Evolutionary conservation across 2,888 invertebrate species (phyloP), one percentile per base, ranked within the genome.

Genomic region (Tolmerus cingulatus): DNA sequence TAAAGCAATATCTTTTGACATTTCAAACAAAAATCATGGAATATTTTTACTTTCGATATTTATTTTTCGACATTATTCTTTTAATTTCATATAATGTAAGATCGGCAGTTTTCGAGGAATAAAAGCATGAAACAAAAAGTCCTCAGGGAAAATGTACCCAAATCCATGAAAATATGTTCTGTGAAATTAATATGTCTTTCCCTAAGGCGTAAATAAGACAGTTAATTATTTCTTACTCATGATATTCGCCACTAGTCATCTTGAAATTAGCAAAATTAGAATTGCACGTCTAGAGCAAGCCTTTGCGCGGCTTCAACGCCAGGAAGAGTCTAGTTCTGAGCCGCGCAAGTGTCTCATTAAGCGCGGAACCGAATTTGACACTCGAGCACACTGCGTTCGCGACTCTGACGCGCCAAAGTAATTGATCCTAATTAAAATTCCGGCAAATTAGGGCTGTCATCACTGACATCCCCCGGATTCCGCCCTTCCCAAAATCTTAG

Each of bases 381-480:
- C 66, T 66, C 12, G 12, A 66, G 27, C 14, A 66, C 23, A 66
- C 66, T 9, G 9, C 12, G 66, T 66, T 19, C 12, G 66, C 23
- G 23, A 66, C 12, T 66, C 27, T 27, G 19, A 9, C 66, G 66
- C 66, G 66, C 51, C 81, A 66, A 7, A 40, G 84, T 84, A 84
- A 84, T 84, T 84, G 84, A 40, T 66, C 37, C 84, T 40, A 84
- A 84, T 84, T 84, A 66, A 84, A 84, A 84, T 84, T 84, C 84
- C 84, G 74, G 34, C 84, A 84, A 84, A 84, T 84, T 84, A 74
- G 40, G n/a, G 57, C 84, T 84, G 84, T 84, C 84, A 66, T 84
- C 84, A 19, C 14, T 30, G 55, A 51, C 51, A 51, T 66, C 34
- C 57, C 19, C 74, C 37, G 40, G 30, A 4, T 37, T 1, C 23